Base-by-base conservation (phyloP, 1,140 invertebrate species). In the Hylaeus anthracinus region DNA sequence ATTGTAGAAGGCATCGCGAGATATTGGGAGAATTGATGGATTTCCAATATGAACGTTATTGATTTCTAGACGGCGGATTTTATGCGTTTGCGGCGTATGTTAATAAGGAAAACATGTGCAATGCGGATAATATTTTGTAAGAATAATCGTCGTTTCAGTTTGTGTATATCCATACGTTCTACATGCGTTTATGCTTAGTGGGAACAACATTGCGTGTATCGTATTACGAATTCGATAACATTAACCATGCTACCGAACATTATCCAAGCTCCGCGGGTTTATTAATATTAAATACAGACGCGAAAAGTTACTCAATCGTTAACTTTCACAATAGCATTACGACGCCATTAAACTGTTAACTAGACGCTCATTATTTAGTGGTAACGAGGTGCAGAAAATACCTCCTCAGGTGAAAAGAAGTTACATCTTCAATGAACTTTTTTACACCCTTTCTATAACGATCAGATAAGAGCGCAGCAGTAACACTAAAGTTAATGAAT, bases 341-440 rank as follows among this genome's bases (percentile, higher is more conserved):
- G 64, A 43, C 26, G 43, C 64, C 45, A 45, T 66, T 66, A 66
- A 45, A 45, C 43, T 37, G n/a, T 43, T 66, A 66, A 48, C 45
- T 45, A 45, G 64, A 26, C 45, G 51, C 64, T 48, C 43, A 45
- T 66, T 66, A 66, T 48, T n/a, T 60, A 37, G 9, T 15, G n/a
- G 64, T 66, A 66, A 66, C 51, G 45, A 48, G 45, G 26, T 66
- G 15, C 6, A 45, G 43, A 66, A 48, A 66, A 45, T 48, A 48
- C n/a, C n/a, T 66, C 15, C 43, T 66, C 15, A n/a, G 51, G 64
- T 66, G 64, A 45, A 48, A 48, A 48, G 45, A 45, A 15, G 64
- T 66, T 14, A 48, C 51, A 48, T n/a, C 64, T 66, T 66, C 15
- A n/a, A 4, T 9, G 2, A 66, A 66, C 64, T 66, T 48, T 66